Percentiles rank a stretch among this genome's conserved stretches.
Conservation (phyloP, 2,888 invertebrate genomes). For the Helicoverpa assulta region DNA sequence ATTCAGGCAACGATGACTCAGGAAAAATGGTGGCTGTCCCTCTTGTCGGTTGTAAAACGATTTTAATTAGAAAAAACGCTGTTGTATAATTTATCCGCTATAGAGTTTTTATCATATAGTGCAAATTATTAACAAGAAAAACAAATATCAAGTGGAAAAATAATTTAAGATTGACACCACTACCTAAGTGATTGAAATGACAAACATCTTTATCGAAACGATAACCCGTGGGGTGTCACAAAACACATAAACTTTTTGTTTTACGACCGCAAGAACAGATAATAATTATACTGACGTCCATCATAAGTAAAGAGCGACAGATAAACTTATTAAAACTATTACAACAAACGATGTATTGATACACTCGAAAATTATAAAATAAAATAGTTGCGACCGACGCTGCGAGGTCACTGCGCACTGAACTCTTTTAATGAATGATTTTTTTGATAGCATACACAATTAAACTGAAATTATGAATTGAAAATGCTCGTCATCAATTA, state of each 20-base stretch:
- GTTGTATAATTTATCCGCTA: background rate
- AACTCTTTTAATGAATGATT: conserved; percentile 65
- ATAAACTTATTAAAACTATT: conserved; percentile 54
- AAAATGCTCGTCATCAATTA: conserved; percentile 74
- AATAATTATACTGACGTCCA: conserved; percentile 66
- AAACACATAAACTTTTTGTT: conserved; percentile 72
- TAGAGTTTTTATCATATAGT: background rate
- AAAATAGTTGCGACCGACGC: conserved; percentile 54
- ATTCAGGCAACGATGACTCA: conserved; percentile 30
- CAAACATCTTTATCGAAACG: conserved; percentile 67
- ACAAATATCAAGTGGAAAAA: conserved; percentile 18
- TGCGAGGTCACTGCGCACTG: conserved; percentile 63
- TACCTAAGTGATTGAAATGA: conserved; percentile 57
- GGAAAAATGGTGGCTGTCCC: conserved; percentile 23
- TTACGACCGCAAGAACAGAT: conserved; percentile 66
- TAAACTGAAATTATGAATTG: conserved; percentile 63
- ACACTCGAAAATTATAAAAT: conserved; percentile 28
- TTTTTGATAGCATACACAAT: conserved; percentile 63
- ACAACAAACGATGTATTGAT: conserved; percentile 36
- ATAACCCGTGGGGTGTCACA: conserved; percentile 73
- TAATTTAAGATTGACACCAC: conserved; percentile 28
- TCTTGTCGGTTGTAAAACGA: conserved; percentile 33
- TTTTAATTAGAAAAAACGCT: conserved; percentile 6
- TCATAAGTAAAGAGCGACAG: conserved; percentile 47
- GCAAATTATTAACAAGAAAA: background rate